phyloP scores from a whole-genome alignment of 1,140 invertebrate species.

The Chironomus striatipennis region DNA sequence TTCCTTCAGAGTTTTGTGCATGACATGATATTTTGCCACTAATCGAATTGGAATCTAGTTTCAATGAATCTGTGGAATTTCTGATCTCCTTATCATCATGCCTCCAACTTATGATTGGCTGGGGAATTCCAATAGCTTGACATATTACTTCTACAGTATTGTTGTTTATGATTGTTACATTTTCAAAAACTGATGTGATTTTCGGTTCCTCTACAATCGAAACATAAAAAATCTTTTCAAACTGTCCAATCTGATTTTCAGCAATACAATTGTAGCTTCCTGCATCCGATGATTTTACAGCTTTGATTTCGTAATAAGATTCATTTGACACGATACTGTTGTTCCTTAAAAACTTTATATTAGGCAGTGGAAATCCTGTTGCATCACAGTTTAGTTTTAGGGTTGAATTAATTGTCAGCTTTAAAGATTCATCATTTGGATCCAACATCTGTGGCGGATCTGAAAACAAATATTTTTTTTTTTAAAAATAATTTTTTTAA shows the following conservation, averaged over 20 bases:
- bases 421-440: neutral
- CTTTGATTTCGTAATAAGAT: neutral
- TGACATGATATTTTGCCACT: neutral
- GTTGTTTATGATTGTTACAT: neutral
- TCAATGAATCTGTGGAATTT: neutral
- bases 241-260: neutral
- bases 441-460: neutral
- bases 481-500: too few species aligned
- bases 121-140: neutral
- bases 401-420: neutral
- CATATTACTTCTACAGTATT: neutral
- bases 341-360: neutral
- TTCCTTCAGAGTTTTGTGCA: neutral
- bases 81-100: neutral
- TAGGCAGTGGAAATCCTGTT: neutral
- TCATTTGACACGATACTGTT: neutral
- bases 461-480: neutral
- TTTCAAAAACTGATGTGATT: neutral
- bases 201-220: neutral
- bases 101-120: neutral
- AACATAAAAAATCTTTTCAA: neutral
- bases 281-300: neutral
- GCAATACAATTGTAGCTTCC: neutral
- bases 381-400: neutral
- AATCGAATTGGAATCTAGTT: neutral